Conservation (phyloP, 2,888 invertebrate genomes). For the Chrysolina haemoptera region DNA sequence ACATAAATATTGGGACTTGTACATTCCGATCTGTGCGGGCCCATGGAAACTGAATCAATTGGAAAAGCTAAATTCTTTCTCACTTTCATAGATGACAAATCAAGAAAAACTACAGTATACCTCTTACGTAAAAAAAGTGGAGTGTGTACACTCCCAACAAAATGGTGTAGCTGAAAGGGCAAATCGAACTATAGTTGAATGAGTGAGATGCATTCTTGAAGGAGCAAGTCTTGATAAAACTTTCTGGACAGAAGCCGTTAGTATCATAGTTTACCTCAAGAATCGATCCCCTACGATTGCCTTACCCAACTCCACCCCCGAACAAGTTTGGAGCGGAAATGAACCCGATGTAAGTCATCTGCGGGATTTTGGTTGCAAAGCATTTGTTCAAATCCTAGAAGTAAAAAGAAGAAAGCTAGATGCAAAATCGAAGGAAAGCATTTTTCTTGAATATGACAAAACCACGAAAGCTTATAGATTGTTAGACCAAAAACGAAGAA, state of each 20-base stretch:
- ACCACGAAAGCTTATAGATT: constrained; percentile 21
- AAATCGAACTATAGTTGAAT: background rate
- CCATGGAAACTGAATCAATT: no score
- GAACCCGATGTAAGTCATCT: constrained; percentile 13
- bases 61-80: no score
- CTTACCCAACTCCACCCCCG: constrained; percentile 12
- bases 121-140: no score
- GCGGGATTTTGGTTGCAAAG: constrained; percentile 24
- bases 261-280: constrained; percentile 26
- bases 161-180: background rate
- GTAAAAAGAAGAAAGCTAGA: constrained; percentile 27
- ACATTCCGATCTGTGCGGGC: no score
- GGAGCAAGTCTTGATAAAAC: constrained; percentile 17
- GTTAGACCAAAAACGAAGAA: constrained; percentile 8
- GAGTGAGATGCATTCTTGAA: constrained; percentile 11
- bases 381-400: constrained; percentile 11
- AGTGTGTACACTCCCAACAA: background rate
- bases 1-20: no score
- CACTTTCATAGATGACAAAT: no score
- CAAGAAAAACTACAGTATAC: no score
- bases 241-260: constrained; percentile 28
- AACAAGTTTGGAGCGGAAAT: constrained; percentile 30
- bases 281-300: constrained; percentile 25
- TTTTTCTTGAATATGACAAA: constrained; percentile 22
- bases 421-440: constrained; percentile 16